Conservation (phyloP, 1,140 invertebrate species). For the Hylaeus volcanicus region DNA sequence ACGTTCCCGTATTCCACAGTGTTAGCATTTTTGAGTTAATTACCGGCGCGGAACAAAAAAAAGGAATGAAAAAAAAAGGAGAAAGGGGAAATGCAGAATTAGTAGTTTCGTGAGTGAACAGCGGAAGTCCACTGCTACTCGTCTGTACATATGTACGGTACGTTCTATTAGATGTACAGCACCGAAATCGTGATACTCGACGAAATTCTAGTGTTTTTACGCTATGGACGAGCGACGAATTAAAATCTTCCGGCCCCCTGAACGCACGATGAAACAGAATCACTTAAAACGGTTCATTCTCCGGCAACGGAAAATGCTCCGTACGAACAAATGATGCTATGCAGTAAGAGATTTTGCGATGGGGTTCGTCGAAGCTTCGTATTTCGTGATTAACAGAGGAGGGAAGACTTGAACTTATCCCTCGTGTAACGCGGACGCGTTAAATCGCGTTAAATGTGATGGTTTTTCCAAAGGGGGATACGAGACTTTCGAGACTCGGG, state of each 20-base stretch:
- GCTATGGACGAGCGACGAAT: not conserved
- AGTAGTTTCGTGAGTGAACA: slow-evolving; percentile 16
- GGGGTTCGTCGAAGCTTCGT: no score
- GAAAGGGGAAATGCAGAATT: not conserved
- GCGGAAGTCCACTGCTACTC: not conserved
- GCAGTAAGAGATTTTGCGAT: not conserved
- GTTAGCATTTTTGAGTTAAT: slow-evolving; percentile 49
- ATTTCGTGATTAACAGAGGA: not conserved
- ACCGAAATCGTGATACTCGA: slow-evolving; percentile 26
- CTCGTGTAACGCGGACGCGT: no score
- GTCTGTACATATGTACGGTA: not conserved
- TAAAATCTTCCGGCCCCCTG: slow-evolving; percentile 1
- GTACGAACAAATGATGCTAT: no score
- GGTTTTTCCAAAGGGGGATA: no score
- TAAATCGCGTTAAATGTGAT: no score
- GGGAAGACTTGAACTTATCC: no score
- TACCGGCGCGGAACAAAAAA: slow-evolving; percentile 10
- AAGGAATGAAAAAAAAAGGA: not conserved
- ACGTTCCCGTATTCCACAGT: slow-evolving; percentile 24
- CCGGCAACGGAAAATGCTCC: not conserved
- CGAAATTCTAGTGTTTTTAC: slow-evolving; percentile 28
- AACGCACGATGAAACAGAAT: slow-evolving; percentile 12
- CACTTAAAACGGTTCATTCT: slow-evolving; percentile 15
- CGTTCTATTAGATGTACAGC: slow-evolving; percentile 19
- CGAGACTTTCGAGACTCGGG: no score